Base-by-base conservation (phyloP, 2,797 vertebrate genomes). In the Petrocephalus schoutedeni region DNA sequence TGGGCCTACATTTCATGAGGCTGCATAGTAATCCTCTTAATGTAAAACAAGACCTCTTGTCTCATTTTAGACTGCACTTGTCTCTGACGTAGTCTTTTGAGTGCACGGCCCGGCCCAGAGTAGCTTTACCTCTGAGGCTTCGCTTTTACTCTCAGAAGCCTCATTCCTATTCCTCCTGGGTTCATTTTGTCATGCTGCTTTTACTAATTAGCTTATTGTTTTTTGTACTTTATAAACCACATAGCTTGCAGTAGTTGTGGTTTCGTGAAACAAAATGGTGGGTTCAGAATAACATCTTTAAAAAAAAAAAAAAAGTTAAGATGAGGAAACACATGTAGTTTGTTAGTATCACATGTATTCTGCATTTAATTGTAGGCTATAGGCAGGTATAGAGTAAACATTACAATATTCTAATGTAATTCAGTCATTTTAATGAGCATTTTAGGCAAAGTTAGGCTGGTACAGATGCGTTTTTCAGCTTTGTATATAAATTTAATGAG, bases 21-120 rank as follows among this genome's bases (percentile, higher is more conserved):
- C 92, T 61, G 90, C 82, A 86, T 86, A 14, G 56, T 95, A 95
- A 95, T 95, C 94, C 95, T 93, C 91, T 94, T 94, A 94, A 93
- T 95, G 90, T 93, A 87, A 93, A 92, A 93, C 92, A 88, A 89
- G 89, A 91, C 93, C 88, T 92, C 89, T 10, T 88, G 90, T 88
- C 88, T 90, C 71, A 41, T 2, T 89, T 21, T 54, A 74, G 32
- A 53, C 58, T 49, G 36, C 28, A 64, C 86, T 28, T 41, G 57
- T 85, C 23, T 71, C 57, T 77, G 19, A 56, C 59, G 54, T 87
- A 86, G 8, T 8, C 36, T 1, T 9, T 54, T 77, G 41, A 87
- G n/a, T 51, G 58, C 85, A 14, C 8, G 64, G 36, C 19, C 19
- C 4, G 9, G 32, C n/a, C 32, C 32, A 45, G 32, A 64, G 28